These are phyloP conservation scores for Spea bombifrons DNA, from an alignment of 2,113 vertebrate species.

Conservation along the genomic window DNA sequence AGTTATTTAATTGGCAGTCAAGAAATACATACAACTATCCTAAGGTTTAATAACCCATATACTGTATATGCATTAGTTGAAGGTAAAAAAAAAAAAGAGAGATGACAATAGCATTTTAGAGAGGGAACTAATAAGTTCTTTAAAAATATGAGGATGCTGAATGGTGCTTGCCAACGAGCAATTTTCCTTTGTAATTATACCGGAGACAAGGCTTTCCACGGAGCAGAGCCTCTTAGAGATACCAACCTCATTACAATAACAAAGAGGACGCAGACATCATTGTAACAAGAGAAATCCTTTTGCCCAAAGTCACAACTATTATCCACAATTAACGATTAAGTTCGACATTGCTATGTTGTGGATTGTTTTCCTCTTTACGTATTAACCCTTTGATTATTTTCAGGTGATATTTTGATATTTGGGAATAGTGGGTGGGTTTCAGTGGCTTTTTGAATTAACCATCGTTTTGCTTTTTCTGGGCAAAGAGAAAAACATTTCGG, in stretches of 20 bases:
- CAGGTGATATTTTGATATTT: too few relatives aligned
- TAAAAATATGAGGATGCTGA: conserved; percentile 76
- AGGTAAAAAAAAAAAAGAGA: conserved; percentile 29
- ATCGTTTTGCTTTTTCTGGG: too few relatives aligned
- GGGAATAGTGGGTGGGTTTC: too few relatives aligned
- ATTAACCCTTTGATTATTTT: conserved; percentile 1
- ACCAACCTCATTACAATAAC: conserved; percentile 87
- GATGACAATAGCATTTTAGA: conserved; percentile 63
- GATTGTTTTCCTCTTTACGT: conserved; percentile 24
- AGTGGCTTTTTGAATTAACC: too few relatives aligned
- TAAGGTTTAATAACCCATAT: not conserved
- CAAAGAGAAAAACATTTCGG: too few relatives aligned
- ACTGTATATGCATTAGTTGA: not conserved
- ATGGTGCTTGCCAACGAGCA: conserved; percentile 87
- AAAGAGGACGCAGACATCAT: conserved; percentile 78
- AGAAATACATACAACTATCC: not conserved
- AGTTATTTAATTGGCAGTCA: not conserved
- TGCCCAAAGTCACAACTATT: conserved; percentile 57
- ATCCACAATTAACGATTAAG: conserved; percentile 35
- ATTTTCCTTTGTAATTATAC: conserved; percentile 74
- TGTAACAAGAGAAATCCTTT: conserved; percentile 61
- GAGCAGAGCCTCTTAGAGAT: conserved; percentile 82
- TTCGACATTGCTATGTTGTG: not conserved
- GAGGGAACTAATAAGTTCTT: conserved; percentile 77
- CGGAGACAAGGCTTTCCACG: conserved; percentile 62